Evolutionary conservation across 2,113 vertebrate species (phyloP), one percentile per base, ranked within the genome.

Genomic region (Bubo scandiacus): DNA sequence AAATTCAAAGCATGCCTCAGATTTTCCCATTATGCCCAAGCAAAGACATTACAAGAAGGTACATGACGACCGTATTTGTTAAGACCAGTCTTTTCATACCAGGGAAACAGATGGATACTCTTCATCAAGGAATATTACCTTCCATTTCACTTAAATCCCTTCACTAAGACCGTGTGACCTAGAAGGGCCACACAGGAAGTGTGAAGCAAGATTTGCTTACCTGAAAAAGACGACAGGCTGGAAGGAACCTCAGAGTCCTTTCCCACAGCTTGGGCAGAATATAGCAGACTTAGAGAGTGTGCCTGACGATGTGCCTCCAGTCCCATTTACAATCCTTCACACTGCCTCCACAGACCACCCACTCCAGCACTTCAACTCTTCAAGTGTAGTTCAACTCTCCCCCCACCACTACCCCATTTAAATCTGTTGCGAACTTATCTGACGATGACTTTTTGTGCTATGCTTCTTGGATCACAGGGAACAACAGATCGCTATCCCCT

Each of bases 61-160:
- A 13, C 11, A 12, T 0, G 5, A 43, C n/a, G 36, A 38, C 34
- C 7, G 0, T 3, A 8, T 21, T 15, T 72, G 47, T 30, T 54
- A 38, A 74, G 30, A 49, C 2, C 15, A 12, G 2, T 4, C 12
- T 57, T 29, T 23, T 58, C 21, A n/a, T 22, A 15, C 1, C 0
- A 0, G 30, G n/a, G 20, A 29, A 58, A 18, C 10, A 22, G 34
- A 19, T 3, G 32, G 51, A 62, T 58, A 26, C 27, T 29, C 21
- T 45, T 78, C 32, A 32, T 8, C 7, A 0, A 47, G 61, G 45
- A 49, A 52, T 8, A 19, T 14, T 23, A 13, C 42, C 57, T 52
- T 54, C 52, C 29, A 5, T 7, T 27, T 16, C 14, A 40, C 27
- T 26, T 17, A 25, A 22, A 68, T 32, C 40, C 27, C 38, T 43